Evolutionary conservation across 2,888 invertebrate species (phyloP), one percentile per base, ranked within the genome.

Genomic region (Drosophila engyochracea): DNA sequence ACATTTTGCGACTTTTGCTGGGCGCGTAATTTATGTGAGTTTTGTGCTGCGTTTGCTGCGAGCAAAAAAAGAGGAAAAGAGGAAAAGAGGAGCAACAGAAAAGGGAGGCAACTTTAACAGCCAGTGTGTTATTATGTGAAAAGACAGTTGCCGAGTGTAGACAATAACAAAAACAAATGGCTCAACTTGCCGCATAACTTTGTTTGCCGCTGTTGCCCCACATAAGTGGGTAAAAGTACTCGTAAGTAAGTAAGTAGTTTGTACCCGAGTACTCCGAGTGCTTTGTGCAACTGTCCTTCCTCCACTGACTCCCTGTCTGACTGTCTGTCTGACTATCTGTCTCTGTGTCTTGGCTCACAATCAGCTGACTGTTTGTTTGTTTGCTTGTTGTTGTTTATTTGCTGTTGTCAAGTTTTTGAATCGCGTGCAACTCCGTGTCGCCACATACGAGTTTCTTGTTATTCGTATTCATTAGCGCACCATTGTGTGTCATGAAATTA

Each of bases 1-100:
- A 88, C 87, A 88, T 85, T 88, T 78, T 85, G 85, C 77, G 89
- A 86, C 89, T 86, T 86, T 76, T 82, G 85, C 75, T 64, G 68
- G 66, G 79, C 79, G 76, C 84, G 82, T 89, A 88, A 88, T 88
- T 88, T 88, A 88, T 88, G 90, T 84, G 90, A 89, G 85, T 88
- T 88, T 82, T 79, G 83, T 70, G 49, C 69, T 65, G 83, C 79
- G 70, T 82, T 79, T 63, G 74, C 68, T 71, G 74, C 66, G 62
- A 77, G 70, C 41, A 22, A 57, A 10, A 28, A 51, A 39, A 58
- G 16, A 54, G 39, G 49, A 33, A 4, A 25, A 7, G 14, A 4
- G 7, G 16, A 25, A 47, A 25, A 16, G 9, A 25, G 25, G 4
- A 47, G 25, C 2, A 51, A n/a, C 54, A 28, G 30, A 49, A 51